Percentiles rank a stretch among this genome's conserved stretches.
phyloP scores from a whole-genome alignment of 2,113 vertebrate species.

The Probosciger aterrimus region DNA sequence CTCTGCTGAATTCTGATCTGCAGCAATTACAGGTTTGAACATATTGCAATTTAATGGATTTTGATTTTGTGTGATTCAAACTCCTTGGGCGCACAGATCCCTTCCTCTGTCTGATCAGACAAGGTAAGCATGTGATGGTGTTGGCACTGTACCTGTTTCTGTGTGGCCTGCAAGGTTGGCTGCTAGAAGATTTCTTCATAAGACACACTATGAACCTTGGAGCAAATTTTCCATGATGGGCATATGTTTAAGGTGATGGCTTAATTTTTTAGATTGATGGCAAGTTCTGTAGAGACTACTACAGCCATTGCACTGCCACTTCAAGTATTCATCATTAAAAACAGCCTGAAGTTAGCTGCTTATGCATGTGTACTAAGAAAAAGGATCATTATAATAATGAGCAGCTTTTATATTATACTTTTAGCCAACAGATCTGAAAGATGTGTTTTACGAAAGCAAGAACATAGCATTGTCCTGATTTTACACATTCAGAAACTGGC shows the following conservation, averaged over 20 bases:
- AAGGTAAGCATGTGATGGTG: background rate
- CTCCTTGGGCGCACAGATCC: background rate
- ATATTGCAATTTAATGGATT: constrained; percentile 21
- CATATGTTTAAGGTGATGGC: background rate
- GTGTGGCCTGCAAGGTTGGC: background rate
- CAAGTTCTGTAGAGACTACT: background rate
- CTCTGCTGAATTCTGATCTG: constrained; percentile 69
- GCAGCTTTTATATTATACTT: background rate
- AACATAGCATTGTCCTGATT: background rate
- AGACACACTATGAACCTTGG: background rate
- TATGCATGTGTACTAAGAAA: background rate
- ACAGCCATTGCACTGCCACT: background rate
- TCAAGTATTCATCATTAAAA: background rate
- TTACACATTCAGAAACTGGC: background rate
- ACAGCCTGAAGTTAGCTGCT: background rate
- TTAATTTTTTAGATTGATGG: background rate
- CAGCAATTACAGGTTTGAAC: constrained; percentile 46
- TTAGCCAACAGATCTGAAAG: background rate
- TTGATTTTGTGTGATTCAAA: constrained; percentile 43
- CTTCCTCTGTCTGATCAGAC: background rate
- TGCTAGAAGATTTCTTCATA: background rate
- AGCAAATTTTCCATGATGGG: background rate
- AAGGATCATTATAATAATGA: background rate
- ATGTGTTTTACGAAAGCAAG: background rate
- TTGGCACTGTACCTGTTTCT: background rate